phyloP scores from a whole-genome alignment of 2,888 invertebrate species.

The Hecatera dysodea region DNA sequence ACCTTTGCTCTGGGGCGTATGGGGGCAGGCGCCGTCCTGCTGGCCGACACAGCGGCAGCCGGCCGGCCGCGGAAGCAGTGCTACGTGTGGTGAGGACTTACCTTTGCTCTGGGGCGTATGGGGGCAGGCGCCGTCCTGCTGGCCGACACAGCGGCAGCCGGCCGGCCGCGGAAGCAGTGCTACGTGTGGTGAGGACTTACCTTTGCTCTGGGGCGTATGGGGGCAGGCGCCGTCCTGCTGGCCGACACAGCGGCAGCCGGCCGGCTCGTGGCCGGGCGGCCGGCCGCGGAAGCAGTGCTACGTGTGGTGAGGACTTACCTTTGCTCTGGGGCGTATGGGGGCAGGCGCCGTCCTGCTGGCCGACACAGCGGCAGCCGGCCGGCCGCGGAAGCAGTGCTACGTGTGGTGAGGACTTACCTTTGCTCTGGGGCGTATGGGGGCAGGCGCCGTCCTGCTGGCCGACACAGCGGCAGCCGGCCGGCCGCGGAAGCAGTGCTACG shows the following conservation, averaged over 20 bases:
- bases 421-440: neutral
- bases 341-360: constrained; percentile 3
- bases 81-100: neutral
- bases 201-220: neutral
- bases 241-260: neutral
- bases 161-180: neutral
- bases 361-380: neutral
- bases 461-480: neutral
- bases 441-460: constrained; percentile 2
- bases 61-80: neutral
- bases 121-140: neutral
- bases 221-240: constrained; percentile 7
- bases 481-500: neutral
- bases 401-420: neutral
- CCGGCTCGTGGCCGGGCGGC: no score
- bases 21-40: neutral
- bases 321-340: neutral
- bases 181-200: neutral
- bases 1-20: constrained; percentile 11
- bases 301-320: neutral
- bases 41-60: constrained; percentile 2
- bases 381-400: constrained; percentile 2
- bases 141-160: constrained; percentile 1
- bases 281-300: constrained; percentile 2
- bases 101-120: constrained; percentile 4